Evolutionary conservation across 2,797 vertebrate species (phyloP).

Genomic region (Eulemur mongoz): DNA sequence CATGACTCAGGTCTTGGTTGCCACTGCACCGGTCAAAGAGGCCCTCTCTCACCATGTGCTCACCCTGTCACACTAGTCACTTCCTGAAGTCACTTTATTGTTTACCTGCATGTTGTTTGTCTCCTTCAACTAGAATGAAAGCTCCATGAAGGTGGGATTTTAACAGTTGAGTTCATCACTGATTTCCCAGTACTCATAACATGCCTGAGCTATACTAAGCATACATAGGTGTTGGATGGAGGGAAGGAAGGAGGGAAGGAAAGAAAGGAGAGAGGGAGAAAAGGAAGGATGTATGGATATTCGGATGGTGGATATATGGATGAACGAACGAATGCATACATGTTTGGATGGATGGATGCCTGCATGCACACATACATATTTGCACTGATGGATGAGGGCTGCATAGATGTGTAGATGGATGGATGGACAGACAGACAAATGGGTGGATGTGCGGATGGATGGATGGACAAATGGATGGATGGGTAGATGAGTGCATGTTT

Average conservation of each 20-base stretch:
- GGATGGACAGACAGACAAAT: rapidly evolving
- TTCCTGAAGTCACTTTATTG: neutral
- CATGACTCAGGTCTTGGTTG: neutral
- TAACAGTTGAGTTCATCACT: neutral
- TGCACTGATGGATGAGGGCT: neutral
- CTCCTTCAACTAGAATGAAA: neutral
- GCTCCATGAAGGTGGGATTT: neutral
- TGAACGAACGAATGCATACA: too few species aligned
- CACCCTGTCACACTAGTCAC: rapidly evolving
- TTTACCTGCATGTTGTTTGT: neutral
- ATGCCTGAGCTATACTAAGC: neutral
- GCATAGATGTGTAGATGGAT: too few species aligned
- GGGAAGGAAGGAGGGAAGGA: rapidly evolving
- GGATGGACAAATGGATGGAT: too few species aligned
- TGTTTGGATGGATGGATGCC: neutral
- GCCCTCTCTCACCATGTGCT: neutral
- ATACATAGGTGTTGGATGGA: neutral
- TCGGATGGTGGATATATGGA: neutral
- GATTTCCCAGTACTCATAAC: neutral
- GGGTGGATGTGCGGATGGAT: neutral
- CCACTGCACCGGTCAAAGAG: too few species aligned
- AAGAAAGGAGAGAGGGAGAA: rapidly evolving
- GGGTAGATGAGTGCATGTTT: neutral
- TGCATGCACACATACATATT: too few species aligned
- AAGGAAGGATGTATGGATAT: too few species aligned